Conservation (phyloP, 2,797 vertebrate species). For the Brachyrhaphis roseni region DNA sequence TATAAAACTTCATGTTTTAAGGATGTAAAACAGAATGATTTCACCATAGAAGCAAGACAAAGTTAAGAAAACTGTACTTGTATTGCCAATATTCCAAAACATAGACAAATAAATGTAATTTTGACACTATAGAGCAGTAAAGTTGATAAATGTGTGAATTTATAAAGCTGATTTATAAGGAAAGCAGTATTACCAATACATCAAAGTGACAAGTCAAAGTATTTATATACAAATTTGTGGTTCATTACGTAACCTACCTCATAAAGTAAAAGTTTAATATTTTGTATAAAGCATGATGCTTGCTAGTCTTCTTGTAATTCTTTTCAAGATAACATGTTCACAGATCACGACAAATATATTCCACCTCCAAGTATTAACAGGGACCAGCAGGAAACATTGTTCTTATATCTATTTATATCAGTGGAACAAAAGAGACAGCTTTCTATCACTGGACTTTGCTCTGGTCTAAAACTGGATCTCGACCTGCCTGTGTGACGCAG, state of each 20-base stretch:
- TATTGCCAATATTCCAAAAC: background rate
- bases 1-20: background rate
- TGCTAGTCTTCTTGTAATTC: background rate
- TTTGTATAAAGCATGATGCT: background rate
- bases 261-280: background rate
- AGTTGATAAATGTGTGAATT: background rate
- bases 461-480: slow-evolving; percentile 52
- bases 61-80: background rate
- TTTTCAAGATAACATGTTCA: background rate
- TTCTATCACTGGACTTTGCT: slow-evolving; percentile 56
- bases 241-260: background rate
- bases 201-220: background rate
- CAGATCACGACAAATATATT: slow-evolving; percentile 15
- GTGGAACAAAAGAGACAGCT: slow-evolving; percentile 59
- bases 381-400: slow-evolving; percentile 33
- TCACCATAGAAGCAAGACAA: background rate
- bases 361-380: slow-evolving; percentile 29
- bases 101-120: background rate
- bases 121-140: background rate
- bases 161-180: background rate
- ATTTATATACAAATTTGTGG: background rate
- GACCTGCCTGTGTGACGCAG: slow-evolving; percentile 60
- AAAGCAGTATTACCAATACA: background rate
- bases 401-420: slow-evolving; percentile 60
- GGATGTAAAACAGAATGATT: background rate